Percentiles rank a stretch among this genome's conserved stretches.
Evolutionary conservation across 2,113 vertebrate genomes (phyloP).

Genomic region (Colistium nudipinnis): DNA sequence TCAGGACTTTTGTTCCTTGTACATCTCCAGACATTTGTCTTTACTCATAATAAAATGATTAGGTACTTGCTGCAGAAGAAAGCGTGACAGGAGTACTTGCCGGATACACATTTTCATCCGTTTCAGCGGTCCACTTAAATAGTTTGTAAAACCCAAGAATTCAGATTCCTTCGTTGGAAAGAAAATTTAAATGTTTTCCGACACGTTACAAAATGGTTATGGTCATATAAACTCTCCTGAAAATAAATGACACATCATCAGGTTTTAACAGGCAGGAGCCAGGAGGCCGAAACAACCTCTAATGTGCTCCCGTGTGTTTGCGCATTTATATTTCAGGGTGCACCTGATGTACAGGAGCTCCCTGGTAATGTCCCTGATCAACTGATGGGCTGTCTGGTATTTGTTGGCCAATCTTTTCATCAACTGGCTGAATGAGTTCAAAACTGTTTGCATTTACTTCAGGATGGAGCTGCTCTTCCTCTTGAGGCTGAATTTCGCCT

Average conservation of each 20-base stretch:
- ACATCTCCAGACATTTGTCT: conserved; percentile 2
- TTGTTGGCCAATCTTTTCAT: conserved; percentile 42
- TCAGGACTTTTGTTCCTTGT: conserved; percentile 2
- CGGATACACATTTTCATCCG: conserved; percentile 1
- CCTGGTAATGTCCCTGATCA: conserved; percentile 18
- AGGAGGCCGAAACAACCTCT: background rate
- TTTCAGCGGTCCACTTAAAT: background rate
- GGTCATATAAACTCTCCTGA: background rate
- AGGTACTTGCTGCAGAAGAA: background rate
- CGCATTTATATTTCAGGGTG: conserved; percentile 74
- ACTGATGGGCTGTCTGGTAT: conserved; percentile 27
- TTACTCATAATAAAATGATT: background rate
- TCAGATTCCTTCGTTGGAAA: conserved; percentile 6
- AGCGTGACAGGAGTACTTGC: background rate
- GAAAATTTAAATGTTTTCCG: background rate
- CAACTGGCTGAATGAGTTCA: conserved; percentile 11
- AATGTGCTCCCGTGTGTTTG: background rate
- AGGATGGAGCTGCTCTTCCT: conserved; percentile 23
- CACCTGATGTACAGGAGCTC: conserved; percentile 60
- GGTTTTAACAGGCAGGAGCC: conserved; percentile 1
- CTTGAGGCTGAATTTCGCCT: conserved; percentile 11
- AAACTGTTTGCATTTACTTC: conserved; percentile 7
- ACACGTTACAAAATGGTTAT: too few species aligned
- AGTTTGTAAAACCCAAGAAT: background rate
- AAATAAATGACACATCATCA: background rate